These are phyloP conservation scores for Actinia tenebrosa DNA, from an alignment of 64 coral and sea anemone genomes.

Conservation along the genomic window DNA sequence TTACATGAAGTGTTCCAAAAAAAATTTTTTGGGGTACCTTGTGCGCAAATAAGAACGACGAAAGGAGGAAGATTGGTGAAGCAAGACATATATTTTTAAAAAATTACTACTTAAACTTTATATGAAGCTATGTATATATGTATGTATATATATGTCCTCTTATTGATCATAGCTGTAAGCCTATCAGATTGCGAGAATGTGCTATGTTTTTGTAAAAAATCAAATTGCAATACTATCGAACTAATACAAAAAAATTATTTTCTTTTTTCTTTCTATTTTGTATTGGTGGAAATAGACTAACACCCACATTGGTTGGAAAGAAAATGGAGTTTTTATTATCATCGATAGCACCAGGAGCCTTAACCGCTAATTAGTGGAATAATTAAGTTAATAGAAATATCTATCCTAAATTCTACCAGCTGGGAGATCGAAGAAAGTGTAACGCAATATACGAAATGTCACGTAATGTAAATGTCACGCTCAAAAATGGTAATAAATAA, in stretches of 20 bases:
- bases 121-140: neutral
- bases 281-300: neutral
- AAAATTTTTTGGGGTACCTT: too few relatives aligned
- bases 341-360: neutral
- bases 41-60: neutral
- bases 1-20: too few relatives aligned
- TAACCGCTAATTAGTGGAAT: neutral
- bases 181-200: too few relatives aligned
- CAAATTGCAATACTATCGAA: neutral
- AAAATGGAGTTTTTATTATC: neutral
- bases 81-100: neutral
- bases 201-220: neutral
- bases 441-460: neutral
- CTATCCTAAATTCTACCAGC: neutral
- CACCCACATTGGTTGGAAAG: neutral
- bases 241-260: neutral
- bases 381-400: neutral
- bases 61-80: neutral
- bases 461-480: neutral
- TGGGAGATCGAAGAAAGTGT: neutral
- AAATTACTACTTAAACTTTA: neutral
- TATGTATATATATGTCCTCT: too few relatives aligned
- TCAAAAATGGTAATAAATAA: too few relatives aligned
- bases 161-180: too few relatives aligned
- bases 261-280: neutral